A percentile compares a stretch with the other conserved stretches of the same genome.
phyloP scores from a whole-genome alignment of 2,797 vertebrate species.

The Eidolon dupreanum region DNA sequence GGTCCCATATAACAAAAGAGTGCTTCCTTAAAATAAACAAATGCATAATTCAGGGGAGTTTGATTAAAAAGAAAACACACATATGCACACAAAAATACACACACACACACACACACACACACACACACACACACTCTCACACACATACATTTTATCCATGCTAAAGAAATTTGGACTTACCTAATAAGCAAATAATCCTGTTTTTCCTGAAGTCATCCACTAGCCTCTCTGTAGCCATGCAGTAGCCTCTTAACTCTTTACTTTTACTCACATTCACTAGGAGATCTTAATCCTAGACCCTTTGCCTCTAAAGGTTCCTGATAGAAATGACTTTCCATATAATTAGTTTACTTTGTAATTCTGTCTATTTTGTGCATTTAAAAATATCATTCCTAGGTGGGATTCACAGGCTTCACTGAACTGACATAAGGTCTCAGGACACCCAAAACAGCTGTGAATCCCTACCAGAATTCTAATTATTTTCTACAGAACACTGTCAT shows the following conservation, averaged over 20 bases:
- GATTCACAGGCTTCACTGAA: background rate
- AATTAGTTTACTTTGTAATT: slow-evolving; percentile 18
- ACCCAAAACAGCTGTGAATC: background rate
- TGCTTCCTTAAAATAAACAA: background rate
- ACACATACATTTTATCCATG: background rate
- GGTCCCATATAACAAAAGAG: background rate
- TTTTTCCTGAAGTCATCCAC: background rate
- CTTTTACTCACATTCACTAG: background rate
- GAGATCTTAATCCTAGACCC: background rate
- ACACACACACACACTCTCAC: background rate
- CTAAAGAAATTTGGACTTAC: background rate
- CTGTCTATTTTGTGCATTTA: background rate
- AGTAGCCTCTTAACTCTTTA: background rate
- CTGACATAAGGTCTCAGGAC: background rate
- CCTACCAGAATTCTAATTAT: background rate
- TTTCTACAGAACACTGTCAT: background rate
- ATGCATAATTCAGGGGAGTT: background rate
- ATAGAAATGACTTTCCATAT: slow-evolving; percentile 7
- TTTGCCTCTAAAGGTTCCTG: background rate
- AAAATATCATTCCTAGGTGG: background rate
- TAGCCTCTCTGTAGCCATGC: background rate
- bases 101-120: background rate
- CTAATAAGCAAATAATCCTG: background rate
- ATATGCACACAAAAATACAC: background rate
- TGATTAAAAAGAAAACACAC: background rate